phyloP scores from a whole-genome alignment of 2,888 invertebrate genomes.

The Xestia rhomboidea region DNA sequence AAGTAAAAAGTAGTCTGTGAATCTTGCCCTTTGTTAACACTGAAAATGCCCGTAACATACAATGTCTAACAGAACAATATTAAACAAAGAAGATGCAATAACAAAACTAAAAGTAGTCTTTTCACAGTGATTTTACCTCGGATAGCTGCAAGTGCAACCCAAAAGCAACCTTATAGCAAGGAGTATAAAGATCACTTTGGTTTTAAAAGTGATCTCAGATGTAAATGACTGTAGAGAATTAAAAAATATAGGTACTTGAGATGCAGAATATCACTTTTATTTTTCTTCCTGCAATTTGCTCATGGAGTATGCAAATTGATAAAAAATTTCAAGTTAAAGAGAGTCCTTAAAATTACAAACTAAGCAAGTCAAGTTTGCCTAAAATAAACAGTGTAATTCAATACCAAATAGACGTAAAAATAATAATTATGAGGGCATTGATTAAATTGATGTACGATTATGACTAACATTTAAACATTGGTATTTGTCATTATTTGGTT shows the following conservation, averaged over 20 bases:
- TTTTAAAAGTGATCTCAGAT: too few relatives aligned
- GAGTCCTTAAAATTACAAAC: not conserved
- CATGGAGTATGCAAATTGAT: not conserved
- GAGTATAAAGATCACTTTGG: not conserved
- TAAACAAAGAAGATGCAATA: not conserved
- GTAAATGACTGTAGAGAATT: not conserved
- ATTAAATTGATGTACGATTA: not conserved
- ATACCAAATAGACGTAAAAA: not conserved
- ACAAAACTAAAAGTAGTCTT: not conserved
- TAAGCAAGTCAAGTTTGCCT: not conserved
- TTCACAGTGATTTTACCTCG: not conserved
- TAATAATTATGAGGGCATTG: not conserved
- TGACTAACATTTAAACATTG: not conserved
- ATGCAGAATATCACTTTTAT: not conserved
- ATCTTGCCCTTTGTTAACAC: not conserved
- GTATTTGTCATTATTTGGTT: constrained; percentile 9
- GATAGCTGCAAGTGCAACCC: not conserved
- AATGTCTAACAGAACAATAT: not conserved
- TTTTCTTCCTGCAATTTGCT: too few relatives aligned
- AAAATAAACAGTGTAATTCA: not conserved
- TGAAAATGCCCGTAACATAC: not conserved
- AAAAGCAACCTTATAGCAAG: not conserved
- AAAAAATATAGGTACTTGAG: not conserved
- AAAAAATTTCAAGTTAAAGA: not conserved
- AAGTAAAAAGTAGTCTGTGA: not conserved